These are phyloP conservation scores for Spodoptera picta DNA, from an alignment of 2,888 invertebrate species.

Conservation along the genomic window DNA sequence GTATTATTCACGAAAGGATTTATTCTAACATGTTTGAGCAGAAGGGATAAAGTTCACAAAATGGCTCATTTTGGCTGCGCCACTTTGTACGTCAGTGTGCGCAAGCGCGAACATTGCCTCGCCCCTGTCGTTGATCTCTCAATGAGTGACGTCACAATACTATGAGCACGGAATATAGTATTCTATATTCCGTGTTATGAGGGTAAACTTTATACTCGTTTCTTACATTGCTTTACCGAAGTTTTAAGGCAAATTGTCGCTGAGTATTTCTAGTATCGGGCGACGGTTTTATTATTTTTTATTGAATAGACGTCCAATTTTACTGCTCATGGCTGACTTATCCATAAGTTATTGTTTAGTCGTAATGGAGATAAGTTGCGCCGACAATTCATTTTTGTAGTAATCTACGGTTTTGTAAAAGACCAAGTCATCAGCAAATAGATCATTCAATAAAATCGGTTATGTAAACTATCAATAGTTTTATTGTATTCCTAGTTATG, in stretches of 20 bases:
- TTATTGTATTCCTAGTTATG: too few species aligned
- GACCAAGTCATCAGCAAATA: too few species aligned
- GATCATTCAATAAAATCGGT: neutral
- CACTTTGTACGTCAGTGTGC: conserved; percentile 35
- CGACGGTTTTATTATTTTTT: neutral
- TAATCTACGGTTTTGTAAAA: too few species aligned
- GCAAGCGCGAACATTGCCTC: conserved; percentile 62
- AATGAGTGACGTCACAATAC: conserved; percentile 71
- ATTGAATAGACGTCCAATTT: too few species aligned
- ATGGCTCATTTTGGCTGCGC: conserved; percentile 50
- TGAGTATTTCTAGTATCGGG: too few species aligned
- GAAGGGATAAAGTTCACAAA: conserved; percentile 51
- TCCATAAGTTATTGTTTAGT: too few species aligned
- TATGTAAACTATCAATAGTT: neutral
- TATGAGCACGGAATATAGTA: too few species aligned
- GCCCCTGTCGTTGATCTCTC: conserved; percentile 63
- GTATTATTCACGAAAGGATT: conserved; percentile 4
- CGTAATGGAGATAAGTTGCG: too few species aligned
- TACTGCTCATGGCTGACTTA: too few species aligned
- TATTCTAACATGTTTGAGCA: conserved; percentile 32
- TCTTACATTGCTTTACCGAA: conserved; percentile 1
- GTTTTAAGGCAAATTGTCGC: too few species aligned
- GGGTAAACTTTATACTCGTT: conserved; percentile 3
- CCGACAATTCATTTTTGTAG: too few species aligned
- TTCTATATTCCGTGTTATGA: too few species aligned